phyloP scores from a whole-genome alignment of 1,140 invertebrate species.

The Anastrepha obliqua region DNA sequence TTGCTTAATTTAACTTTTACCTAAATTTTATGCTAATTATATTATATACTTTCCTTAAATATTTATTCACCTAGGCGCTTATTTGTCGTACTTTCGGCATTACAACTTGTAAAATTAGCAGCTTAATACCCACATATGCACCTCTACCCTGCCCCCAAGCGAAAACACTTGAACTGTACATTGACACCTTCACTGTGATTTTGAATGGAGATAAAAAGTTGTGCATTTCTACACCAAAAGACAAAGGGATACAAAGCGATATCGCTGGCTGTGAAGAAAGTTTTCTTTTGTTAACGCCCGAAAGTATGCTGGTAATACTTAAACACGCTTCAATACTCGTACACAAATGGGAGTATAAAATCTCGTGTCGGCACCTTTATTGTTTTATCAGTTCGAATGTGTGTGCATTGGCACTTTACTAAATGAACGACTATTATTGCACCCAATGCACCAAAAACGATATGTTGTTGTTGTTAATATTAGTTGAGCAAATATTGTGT shows the following conservation, averaged over 20 bases:
- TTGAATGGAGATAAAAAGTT: slow-evolving; percentile 26
- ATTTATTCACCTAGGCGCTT: too few species aligned
- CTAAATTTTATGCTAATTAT: too few species aligned
- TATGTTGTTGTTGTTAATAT: too few species aligned
- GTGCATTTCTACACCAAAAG: slow-evolving; percentile 17
- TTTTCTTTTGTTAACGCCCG: slow-evolving; percentile 39
- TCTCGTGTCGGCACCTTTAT: background rate
- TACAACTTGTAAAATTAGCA: slow-evolving; percentile 33
- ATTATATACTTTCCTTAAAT: too few species aligned
- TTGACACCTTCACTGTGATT: slow-evolving; percentile 35
- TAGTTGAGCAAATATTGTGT: too few species aligned
- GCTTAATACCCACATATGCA: background rate
- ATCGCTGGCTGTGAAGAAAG: background rate
- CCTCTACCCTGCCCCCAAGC: too few species aligned
- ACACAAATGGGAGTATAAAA: background rate
- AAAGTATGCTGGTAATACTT: slow-evolving; percentile 12
- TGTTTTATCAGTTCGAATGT: background rate
- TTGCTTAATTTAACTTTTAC: too few species aligned
- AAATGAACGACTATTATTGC: too few species aligned
- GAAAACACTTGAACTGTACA: background rate
- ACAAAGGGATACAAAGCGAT: slow-evolving; percentile 19
- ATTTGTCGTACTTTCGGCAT: slow-evolving; percentile 8
- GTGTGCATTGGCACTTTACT: background rate
- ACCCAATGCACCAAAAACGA: too few species aligned
- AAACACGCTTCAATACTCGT: background rate